Evolutionary conservation across 2,797 vertebrate species (phyloP).

Genomic region (Platyrinchus mystaceus): DNA sequence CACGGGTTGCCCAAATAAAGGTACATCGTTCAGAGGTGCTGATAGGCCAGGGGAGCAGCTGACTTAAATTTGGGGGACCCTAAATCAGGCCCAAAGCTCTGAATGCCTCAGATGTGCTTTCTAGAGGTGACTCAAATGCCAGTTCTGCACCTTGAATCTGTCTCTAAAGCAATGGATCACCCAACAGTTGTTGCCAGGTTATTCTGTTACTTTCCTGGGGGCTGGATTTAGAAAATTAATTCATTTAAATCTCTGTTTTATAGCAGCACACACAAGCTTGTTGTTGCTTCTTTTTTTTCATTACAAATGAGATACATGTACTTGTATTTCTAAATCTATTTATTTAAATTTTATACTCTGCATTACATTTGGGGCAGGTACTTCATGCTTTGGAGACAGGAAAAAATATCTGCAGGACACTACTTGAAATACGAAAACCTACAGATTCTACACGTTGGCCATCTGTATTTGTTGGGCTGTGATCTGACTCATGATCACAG

Average conservation of each 20-base stretch:
- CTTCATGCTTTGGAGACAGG: background rate
- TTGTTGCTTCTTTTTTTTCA: background rate
- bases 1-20: background rate
- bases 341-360: background rate
- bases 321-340: background rate
- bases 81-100: background rate
- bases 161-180: background rate
- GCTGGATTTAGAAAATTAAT: background rate
- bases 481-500: rapidly evolving
- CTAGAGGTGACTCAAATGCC: background rate
- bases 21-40: background rate
- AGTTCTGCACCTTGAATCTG: background rate
- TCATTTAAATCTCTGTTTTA: background rate
- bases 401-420: background rate
- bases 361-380: background rate
- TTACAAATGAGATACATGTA: background rate
- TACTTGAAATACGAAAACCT: background rate
- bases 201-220: background rate
- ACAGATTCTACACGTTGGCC: rapidly evolving
- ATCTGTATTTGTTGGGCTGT: background rate
- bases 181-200: background rate
- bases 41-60: rapidly evolving
- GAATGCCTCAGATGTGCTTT: background rate
- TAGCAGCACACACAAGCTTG: background rate
- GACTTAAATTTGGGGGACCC: background rate